Evolutionary conservation across 2,888 invertebrate species (phyloP), one percentile per base, ranked within the genome.

Genomic region (Lasioglossum marginatum): DNA sequence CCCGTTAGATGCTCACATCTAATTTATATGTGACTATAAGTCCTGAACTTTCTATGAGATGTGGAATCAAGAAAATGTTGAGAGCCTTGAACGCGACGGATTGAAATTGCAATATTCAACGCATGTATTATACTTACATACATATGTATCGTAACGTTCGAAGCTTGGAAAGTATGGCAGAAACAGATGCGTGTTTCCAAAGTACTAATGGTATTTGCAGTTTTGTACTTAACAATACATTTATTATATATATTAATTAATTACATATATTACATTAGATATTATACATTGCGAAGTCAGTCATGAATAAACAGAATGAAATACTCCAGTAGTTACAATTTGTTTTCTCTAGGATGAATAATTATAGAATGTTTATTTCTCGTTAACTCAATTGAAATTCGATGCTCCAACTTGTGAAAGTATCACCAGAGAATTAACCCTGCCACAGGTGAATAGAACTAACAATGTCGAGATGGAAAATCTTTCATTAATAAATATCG

Each of bases 191-290:
- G 14, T 31, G 27, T 23, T n/a, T 27, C 27, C 57, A n/a, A 57
- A 57, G 10, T 57, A 57, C n/a, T 19, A 8, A 57, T 63, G 63
- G 1, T 31, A 63, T 16, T 66, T 34, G 31, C 31, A 34, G 27
- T 0, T 1, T 19, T 16, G 6, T 66, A 10, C 31, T 66, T 66
- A 31, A 66, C n/a, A 34, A 34, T 37, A 37, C 23, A 68, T 23
- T 37, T 60, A 31, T n/a, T 81, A 82, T 73, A 81, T 16, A 48
- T 6, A 43, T 14, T 71, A 31, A 48, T 6, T 45, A 16, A 63
- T 63, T 63, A 63, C 63, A 27, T 14, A 60, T 19, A 40, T 74
- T 48, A 79, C 34, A 40, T 70, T 40, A 34, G n/a, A 76, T 43
- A 76, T 70, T 19, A 43, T 73, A 79, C 63, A 79, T 31, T 40